Base-by-base conservation (phyloP, 1,140 invertebrate genomes). In the Sipha flava region DNA sequence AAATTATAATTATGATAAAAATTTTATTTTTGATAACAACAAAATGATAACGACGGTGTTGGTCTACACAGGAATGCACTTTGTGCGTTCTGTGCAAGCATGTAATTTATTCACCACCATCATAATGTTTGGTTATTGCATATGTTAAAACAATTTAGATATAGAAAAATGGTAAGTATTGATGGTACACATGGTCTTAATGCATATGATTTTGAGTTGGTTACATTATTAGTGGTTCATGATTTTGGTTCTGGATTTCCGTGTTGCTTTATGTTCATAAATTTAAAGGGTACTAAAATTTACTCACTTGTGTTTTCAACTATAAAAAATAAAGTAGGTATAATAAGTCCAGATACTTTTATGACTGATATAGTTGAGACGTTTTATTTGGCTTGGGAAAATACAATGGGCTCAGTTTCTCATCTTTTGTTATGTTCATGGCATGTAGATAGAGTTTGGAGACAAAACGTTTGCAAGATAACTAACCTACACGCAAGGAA, bases 171-270 rank as follows among this genome's bases (percentile, higher is more conserved):
- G 37, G 47, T 80, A 1, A 37, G 64, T 26, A 3, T 80, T n/a
- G 79, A 80, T 12, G 66, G 14, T 18, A 80, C 49, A 3, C 47
- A 72, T 23, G 49, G 79, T 18, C 62, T 54, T 21, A 59, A 80
- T 59, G n/a, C 0, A 45, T 40, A 80, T 23, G 66, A 52, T 43
- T 57, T 72, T 72, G 21, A 52, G 0, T 34, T 72, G 12, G 45
- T 70, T 16, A 80, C 52, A 2, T 54, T 80, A 72, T 26, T 80
- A 21, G 47, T 72, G 3, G 34, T 72, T 0, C 64, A 80, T 80
- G 64, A 70, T 7, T 70, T 45, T n/a, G 31, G 29, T 7, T 37
- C 37, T 40, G 79, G 49, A 10, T 68, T 68, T 40, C 47, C 47
- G 1, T 45, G 40, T 68, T 43, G 21, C 26, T 80, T 80, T 16